These are phyloP conservation scores for Xerus inauris DNA, from an alignment of 2,113 vertebrate genomes.

Conservation along the genomic window DNA sequence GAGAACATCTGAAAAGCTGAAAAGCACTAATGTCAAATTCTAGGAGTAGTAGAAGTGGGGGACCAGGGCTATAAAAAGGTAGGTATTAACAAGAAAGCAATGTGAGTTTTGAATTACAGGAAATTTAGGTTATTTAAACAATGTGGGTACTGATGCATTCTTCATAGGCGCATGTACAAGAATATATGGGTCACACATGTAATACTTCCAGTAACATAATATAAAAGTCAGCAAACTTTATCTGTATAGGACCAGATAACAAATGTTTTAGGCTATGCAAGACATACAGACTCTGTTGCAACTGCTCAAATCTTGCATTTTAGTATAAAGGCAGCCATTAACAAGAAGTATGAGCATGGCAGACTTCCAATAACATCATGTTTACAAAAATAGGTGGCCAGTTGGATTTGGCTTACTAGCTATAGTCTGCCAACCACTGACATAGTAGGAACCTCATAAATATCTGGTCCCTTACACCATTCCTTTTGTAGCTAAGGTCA, in stretches of 20 bases:
- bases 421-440: neutral
- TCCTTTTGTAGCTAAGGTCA: neutral
- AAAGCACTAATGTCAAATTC: neutral
- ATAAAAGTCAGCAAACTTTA: neutral
- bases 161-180: neutral
- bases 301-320: neutral
- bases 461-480: neutral
- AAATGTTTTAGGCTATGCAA: neutral
- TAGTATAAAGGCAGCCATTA: neutral
- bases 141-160: neutral
- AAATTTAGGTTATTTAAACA: neutral
- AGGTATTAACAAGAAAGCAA: neutral
- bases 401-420: neutral
- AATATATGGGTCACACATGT: neutral
- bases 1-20: constrained; percentile 9
- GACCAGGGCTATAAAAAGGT: neutral
- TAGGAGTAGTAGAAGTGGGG: neutral
- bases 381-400: neutral
- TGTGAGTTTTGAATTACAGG: neutral
- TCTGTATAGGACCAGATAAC: neutral
- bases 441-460: neutral
- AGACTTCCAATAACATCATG: accelerated
- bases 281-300: neutral
- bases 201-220: neutral
- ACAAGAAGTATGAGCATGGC: neutral